Evolutionary conservation across 2,888 invertebrate species (phyloP).

Genomic region (Meandrusa payeni): DNA sequence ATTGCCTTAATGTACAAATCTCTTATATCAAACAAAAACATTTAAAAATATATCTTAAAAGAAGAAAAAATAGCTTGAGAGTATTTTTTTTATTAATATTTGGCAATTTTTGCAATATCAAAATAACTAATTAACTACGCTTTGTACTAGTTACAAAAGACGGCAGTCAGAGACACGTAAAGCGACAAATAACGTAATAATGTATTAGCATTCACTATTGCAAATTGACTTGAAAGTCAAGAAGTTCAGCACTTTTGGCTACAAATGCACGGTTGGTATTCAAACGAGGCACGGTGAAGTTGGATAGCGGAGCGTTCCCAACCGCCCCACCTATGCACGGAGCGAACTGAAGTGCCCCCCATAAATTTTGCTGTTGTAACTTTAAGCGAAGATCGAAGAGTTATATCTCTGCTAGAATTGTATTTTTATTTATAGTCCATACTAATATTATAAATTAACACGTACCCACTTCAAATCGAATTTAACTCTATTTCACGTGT

Average conservation of each 20-base stretch:
- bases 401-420: conserved; percentile 10
- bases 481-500: too few species aligned
- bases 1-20: too few species aligned
- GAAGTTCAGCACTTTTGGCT: conserved; percentile 27
- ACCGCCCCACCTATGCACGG: conserved; percentile 51
- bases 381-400: conserved; percentile 48
- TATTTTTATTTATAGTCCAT: background rate
- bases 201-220: conserved; percentile 6
- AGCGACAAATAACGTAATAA: conserved; percentile 7
- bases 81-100: too few species aligned
- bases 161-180: background rate
- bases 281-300: conserved; percentile 37
- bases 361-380: conserved; percentile 70
- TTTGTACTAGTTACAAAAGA: too few species aligned
- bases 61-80: too few species aligned
- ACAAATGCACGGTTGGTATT: conserved; percentile 31
- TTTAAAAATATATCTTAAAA: too few species aligned
- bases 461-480: too few species aligned
- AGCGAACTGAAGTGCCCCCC: conserved; percentile 58
- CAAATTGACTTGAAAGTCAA: conserved; percentile 22
- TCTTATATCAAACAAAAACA: too few species aligned
- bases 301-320: conserved; percentile 32
- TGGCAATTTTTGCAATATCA: too few species aligned
- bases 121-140: too few species aligned
- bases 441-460: too few species aligned